Base-by-base conservation (phyloP, 2,888 invertebrate species). In the Pantelozetes paolii region DNA sequence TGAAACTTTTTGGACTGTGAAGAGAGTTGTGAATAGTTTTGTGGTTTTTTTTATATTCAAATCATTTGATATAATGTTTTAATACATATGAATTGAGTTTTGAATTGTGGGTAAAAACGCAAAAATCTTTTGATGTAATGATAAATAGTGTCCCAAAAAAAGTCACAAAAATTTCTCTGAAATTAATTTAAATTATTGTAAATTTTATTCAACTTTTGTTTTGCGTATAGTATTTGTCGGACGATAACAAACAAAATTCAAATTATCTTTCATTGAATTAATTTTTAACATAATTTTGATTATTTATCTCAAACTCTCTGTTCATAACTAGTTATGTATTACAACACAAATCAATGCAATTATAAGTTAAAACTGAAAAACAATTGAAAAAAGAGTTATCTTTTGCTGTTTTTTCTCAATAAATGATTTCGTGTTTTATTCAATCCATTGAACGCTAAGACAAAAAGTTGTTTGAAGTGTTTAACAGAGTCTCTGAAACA, bases 311-410 rank as follows among this genome's bases (percentile, higher is more conserved):
- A 8, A 36, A 8, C 36, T 36, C 15, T 45, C 15, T 15, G 45
- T 45, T 45, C 15, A 45, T 13, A 45, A 45, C 45, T 45, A 9
- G 45, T 45, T 45, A 45, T 45, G 45, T 11, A 62, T 18, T 18
- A 28, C 13, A 62, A 28, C 30, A 30, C 28, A 62, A 62, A 62
- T 62, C 59, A 62, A 62, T 62, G 59, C 59, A 62, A 32, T 62
- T 6, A 57, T 57, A 28, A 36, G 18, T 45, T 15, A 15, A 45
- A 45, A 45, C 15, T 11, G 15, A 54, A 54, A 54, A 54, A 54
- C 54, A 54, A 54, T 54, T 18, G 6, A 15, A 9, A 45, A 45
- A 45, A 45, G 11, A 45, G 45, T 13, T 45, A 15, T 45, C 15
- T 18, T 6, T 45, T 45, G 11, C 15, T 45, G 9, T 36, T 36